These are phyloP conservation scores for Drosophila gaucha DNA, from an alignment of 2,888 invertebrate species.

Conservation along the genomic window DNA sequence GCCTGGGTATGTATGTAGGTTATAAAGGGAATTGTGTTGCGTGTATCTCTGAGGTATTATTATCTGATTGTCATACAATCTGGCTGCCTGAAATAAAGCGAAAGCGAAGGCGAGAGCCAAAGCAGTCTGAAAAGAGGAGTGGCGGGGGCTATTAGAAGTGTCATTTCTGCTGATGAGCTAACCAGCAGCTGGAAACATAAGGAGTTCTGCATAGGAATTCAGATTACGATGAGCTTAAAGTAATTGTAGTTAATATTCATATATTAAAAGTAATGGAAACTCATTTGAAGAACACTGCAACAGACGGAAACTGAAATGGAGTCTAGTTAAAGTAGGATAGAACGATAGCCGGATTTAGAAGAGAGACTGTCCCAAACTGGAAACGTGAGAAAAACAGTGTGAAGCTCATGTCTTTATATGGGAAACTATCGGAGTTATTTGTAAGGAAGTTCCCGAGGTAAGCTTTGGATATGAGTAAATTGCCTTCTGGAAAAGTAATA, in stretches of 20 bases:
- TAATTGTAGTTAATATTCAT: background rate
- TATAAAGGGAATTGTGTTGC: conserved; percentile 82
- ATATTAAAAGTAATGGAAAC: background rate
- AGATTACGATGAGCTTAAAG: background rate
- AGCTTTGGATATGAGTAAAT: no score
- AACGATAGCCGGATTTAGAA: no score
- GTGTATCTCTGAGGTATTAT: conserved; percentile 77
- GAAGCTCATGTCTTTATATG: no score
- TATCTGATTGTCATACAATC: conserved; percentile 77
- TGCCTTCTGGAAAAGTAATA: no score
- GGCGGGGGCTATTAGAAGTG: conserved; percentile 25
- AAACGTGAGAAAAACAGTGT: no score
- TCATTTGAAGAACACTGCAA: background rate
- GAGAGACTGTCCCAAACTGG: no score
- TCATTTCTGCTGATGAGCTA: conserved; percentile 22
- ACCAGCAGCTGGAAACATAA: background rate
- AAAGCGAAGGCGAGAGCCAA: background rate
- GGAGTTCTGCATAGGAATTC: background rate
- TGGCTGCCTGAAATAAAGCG: conserved; percentile 14
- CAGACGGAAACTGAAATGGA: background rate
- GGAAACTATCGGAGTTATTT: no score
- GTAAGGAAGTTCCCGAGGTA: no score
- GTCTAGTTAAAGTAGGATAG: no score
- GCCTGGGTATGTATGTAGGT: conserved; percentile 36
- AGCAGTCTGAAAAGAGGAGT: background rate